Percentiles rank a stretch among this genome's conserved stretches.
Evolutionary conservation across 2,888 invertebrate species (phyloP).

Genomic region (Tenthredo amoena): DNA sequence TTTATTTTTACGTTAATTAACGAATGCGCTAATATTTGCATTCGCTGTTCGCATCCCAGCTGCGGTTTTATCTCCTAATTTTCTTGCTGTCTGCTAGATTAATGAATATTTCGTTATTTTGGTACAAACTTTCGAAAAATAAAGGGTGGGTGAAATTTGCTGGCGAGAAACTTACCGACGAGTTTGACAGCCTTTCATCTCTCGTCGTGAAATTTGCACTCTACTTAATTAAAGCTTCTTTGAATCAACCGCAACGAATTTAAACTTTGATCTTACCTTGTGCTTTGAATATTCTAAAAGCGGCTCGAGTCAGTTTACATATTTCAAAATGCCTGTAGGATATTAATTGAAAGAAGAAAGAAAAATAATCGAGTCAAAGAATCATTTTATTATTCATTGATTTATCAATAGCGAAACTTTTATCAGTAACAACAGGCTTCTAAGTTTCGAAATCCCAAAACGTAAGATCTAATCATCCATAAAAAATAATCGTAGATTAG

Average conservation of each 20-base stretch:
- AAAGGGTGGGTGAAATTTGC: background rate
- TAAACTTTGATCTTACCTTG: slow-evolving; percentile 5
- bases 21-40: background rate
- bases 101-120: background rate
- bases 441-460: background rate
- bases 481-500: slow-evolving; percentile 65
- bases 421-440: background rate
- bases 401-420: background rate
- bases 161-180: background rate
- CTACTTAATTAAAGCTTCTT: slow-evolving; percentile 1
- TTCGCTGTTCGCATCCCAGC: background rate
- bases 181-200: slow-evolving; percentile 29
- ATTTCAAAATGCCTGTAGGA: background rate
- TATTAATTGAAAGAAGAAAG: background rate
- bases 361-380: background rate
- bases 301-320: background rate
- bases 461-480: slow-evolving; percentile 61
- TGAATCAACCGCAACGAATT: slow-evolving; percentile 19
- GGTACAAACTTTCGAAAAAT: background rate
- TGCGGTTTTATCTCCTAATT: background rate
- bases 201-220: background rate
- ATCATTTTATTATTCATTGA: background rate
- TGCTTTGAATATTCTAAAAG: background rate
- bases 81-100: background rate
- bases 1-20: background rate